These are phyloP conservation scores for Cyrtonyx montezumae DNA, from an alignment of 2,113 vertebrate species.

Conservation along the genomic window DNA sequence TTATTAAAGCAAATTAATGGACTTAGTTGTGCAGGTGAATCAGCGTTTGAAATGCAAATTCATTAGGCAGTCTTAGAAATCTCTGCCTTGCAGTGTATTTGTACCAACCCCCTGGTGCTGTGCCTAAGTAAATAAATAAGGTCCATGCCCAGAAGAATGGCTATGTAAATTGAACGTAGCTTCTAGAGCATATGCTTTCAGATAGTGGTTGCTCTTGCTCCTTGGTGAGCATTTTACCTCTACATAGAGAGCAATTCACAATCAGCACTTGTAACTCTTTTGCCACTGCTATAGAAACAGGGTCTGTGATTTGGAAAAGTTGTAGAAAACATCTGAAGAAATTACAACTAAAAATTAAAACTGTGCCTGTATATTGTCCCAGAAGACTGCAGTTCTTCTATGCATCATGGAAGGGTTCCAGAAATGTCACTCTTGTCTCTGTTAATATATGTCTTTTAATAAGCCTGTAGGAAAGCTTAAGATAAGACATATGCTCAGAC, in stretches of 20 bases:
- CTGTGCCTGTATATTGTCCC: not conserved
- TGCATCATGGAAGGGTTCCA: not conserved
- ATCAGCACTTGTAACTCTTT: not conserved
- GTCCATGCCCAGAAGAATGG: not conserved
- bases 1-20: not conserved
- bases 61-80: not conserved
- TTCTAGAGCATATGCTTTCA: not conserved
- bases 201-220: not conserved
- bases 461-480: not conserved
- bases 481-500: not conserved
- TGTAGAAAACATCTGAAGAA: not conserved
- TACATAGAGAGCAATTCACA: not conserved
- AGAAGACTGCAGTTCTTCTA: not conserved
- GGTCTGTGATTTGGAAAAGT: not conserved
- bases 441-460: not conserved
- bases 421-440: not conserved
- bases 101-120: not conserved
- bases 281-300: rapidly evolving
- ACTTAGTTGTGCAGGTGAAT: not conserved
- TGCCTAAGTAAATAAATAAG: not conserved
- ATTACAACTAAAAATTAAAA: not conserved
- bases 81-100: not conserved
- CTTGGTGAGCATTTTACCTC: not conserved
- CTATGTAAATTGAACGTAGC: not conserved
- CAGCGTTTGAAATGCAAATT: not conserved